A percentile compares a stretch with the other conserved stretches of the same genome.
These are phyloP conservation scores for cattle (Bos taurus) DNA, from an alignment of 2,113 vertebrate species.

Conservation along the genomic window ARS-UCD2.0 NC_037334.1:72706001-72706500, in stretches of 20 bases:
- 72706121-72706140: background rate
- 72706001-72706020: background rate
- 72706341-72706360: background rate
- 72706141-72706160: background rate
- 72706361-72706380: background rate
- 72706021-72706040: background rate
- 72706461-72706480: background rate
- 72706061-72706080: background rate
- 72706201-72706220: background rate
- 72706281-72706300: background rate
- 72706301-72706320: background rate
- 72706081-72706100: background rate
- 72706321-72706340: background rate
- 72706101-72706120: background rate
- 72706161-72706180: background rate
- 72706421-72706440: background rate
- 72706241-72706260: background rate
- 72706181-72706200: background rate
- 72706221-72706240: background rate
- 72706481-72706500: background rate
- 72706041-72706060: background rate
- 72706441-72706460: background rate
- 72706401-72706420: background rate
- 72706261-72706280: background rate
- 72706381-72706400: background rate